Base-by-base conservation (phyloP, 2,888 invertebrate genomes). In the Rotaria sp. region DNA sequence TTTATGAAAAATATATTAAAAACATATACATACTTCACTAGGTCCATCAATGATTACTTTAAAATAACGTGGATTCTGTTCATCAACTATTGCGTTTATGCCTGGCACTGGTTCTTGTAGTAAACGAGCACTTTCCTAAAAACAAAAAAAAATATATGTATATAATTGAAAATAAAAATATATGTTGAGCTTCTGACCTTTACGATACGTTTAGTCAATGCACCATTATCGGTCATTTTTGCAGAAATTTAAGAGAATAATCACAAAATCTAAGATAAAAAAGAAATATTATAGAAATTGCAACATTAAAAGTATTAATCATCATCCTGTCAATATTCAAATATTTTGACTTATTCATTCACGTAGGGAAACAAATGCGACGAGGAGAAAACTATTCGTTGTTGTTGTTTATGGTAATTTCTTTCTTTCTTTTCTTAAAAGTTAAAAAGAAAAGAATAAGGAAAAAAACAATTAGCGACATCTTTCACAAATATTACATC, bases 31-130 rank as follows among this genome's bases (percentile, higher is more conserved):
- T 84, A 84, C 84, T n/a, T 86, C 92, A 89, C 90, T 90, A 57
- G 92, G 92, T 85, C 93, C 93, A 86, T 92, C 91, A 85, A 99
- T 97, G 91, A 96, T 95, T 88, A 99, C 98, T 92, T 99, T 96
- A 92, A 99, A 99, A 93, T 98, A 97, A 91, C 98, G 94, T 88
- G 97, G 97, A 92, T 97, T 98, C 89, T 94, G 94, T 90, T 97
- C 97, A 92, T 97, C 97, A 88, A 97, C 97, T 89, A 95, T 94
- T 88, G 98, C 98, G 92, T 95, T 95, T 89, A 99, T 99, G 88
- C 98, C 98, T 89, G 97, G 97, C 91, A 99, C 98, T 89, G 98
- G 98, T 92, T 99, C 98, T 92, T 95, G 95, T 94, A 96, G 95
- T 92, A 98, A 93, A 92, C 97, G 94, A 93, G 97, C 96, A 89